Evolutionary conservation across 2,888 invertebrate genomes (phyloP), one percentile per base, ranked within the genome.

Genomic region (Torymus auratus): DNA sequence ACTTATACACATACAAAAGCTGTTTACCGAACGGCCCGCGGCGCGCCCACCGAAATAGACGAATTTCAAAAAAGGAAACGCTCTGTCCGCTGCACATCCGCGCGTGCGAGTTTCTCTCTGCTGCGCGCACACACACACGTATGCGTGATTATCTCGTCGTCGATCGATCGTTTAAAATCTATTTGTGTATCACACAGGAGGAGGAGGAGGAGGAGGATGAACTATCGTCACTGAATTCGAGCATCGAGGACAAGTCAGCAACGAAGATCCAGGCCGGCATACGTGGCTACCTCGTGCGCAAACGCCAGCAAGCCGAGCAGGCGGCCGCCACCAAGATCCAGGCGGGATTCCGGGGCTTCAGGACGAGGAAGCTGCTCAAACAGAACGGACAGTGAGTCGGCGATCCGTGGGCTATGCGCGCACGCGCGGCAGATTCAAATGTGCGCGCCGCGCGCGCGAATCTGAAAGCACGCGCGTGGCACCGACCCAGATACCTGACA

Each of bases 231-330:
- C 41, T 7, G 41, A 41, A 41, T 41, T 41, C 41, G 7, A 41
- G 41, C 41, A 5, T 88, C 28, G 88, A 88, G 78, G 89, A 88
- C 56, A 87, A 86, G 72, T 88, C 90, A 7, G 94, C 94, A 55
- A 94, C 93, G 2, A 93, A 93, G 85, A 94, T 95, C 84, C 95
- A 95, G 90, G 94, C 94, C 5, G 94, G 94, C 68, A 94, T 95
- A 65, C 92, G 95, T 81, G 95, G 95, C 2, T 95, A 93, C 87
- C 92, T 95, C 86, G 94, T 94, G 56, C 91, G 94, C 67, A 91
- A 92, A 85, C 88, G 92, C 73, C 92, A 92, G 78, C 91, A 92
- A 84, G 85, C 84, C 7, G 90, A 88, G 5, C 86, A 87, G 28
- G 87, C 86, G 4, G 91, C 91, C 0, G 91, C 91, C 0, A 89